Base-by-base conservation (phyloP, 2,888 invertebrate species). In the Acanthosepion lycidas region DNA sequence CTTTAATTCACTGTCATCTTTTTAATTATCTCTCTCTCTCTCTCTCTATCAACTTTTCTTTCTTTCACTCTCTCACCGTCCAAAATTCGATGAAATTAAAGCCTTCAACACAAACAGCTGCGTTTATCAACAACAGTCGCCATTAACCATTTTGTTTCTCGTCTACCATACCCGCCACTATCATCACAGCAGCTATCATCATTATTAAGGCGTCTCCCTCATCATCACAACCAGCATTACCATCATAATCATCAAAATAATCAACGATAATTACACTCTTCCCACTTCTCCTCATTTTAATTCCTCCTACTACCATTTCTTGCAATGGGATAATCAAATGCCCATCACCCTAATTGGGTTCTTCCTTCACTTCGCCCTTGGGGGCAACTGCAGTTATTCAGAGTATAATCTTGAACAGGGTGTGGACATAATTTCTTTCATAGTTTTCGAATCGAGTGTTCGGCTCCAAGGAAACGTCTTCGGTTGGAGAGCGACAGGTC, bases 351-450 rank as follows among this genome's bases (percentile, higher is more conserved):
- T 78, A 78, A 78, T 33, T 78, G n/a, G 78, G n/a, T 33, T n/a
- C 78, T n/a, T 78, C n/a, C n/a, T 78, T n/a, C 78, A n/a, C 18
- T n/a, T 15, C 5, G 4, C n/a, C n/a, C 12, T 8, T 1, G 12
- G 78, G n/a, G n/a, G 12, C n/a, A 78, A 78, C 78, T n/a, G n/a
- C 15, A 4, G 12, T 8, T 78, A n/a, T 33, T 78, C n/a, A 78
- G n/a, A 33, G 78, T n/a, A 33, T 78, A 78, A 78, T 78, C n/a
- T n/a, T 78, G 9, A 78, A 78, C 78, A 78, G 78, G 78, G 78
- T n/a, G 78, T 78, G 78, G n/a, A n/a, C n/a, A n/a, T 78, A 78
- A 78, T 78, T 78, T 78, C 78, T 78, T 78, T n/a, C 9, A 78
- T 33, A n/a, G 59, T 33, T 78, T 78, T 33, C 6, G n/a, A 33